Conservation (phyloP, 2,888 invertebrate genomes). For the Agrochola lychnidis region DNA sequence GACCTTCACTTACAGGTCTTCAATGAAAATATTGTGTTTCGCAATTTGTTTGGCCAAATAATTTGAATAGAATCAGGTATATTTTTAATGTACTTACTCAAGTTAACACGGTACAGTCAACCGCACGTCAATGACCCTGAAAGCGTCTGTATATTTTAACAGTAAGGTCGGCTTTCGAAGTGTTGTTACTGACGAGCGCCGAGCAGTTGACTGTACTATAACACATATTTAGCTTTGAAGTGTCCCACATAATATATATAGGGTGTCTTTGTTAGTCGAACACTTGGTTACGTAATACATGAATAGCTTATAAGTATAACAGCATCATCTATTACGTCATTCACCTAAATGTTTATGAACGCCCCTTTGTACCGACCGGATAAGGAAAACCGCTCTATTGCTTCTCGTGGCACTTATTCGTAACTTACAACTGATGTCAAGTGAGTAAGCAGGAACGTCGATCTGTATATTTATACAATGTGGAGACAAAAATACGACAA, state of each 20-base stretch:
- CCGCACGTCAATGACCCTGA: neutral
- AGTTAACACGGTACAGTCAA: neutral
- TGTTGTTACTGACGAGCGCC: neutral
- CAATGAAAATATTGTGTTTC: constrained; percentile 5
- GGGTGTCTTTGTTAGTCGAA: neutral
- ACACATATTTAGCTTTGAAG: neutral
- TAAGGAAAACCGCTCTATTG: constrained; percentile 20
- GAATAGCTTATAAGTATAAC: constrained; percentile 10
- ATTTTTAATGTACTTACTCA: neutral
- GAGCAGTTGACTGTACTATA: neutral
- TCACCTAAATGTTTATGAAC: neutral
- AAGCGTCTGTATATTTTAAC: neutral
- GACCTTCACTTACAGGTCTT: constrained; percentile 14
- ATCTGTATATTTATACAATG: neutral
- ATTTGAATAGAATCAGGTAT: neutral
- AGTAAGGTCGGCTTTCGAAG: neutral
- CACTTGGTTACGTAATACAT: neutral
- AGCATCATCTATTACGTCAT: constrained; percentile 17
- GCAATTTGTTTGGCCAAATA: neutral
- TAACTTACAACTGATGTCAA: constrained; percentile 25
- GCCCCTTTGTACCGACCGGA: constrained; percentile 15
- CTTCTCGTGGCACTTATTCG: constrained; percentile 11
- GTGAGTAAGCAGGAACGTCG: neutral
- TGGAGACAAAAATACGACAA: too few relatives aligned
- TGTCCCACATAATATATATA: neutral